Base-by-base conservation (phyloP, 2,888 invertebrate genomes). In the Plemyria rubiginata region DNA sequence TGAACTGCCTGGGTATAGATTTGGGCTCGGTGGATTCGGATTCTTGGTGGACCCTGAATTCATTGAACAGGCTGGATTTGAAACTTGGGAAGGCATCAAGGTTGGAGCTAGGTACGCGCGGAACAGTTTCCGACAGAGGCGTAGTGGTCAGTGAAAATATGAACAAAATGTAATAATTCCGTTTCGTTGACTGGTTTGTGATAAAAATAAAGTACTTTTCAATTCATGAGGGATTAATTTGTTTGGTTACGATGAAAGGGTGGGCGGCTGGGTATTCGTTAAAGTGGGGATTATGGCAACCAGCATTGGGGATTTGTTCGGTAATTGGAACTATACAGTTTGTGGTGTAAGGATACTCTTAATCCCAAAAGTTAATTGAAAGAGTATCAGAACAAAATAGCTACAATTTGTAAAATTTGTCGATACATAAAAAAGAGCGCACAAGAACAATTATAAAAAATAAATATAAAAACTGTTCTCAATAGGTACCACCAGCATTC, bases 1-100 rank as follows among this genome's bases (percentile, higher is more conserved):
- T 74, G 96, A 96, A 80, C 76, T 96, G 63, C 95, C 95, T 0
- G 83, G 93, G 90, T 57, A 63, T n/a, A 66, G 70, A 36, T 58
- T 43, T 59, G 65, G 41, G 0, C 8, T 64, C 91, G 88, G 50
- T 73, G 81, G 4, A 75, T 70, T 9, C 6, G 94, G 94, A 16
- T 95, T 95, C 77, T 80, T 94, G 70, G 93, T 94, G 0, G 90
- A 93, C 5, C 85, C 94, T 4, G 80, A 78, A 0, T 90, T 94
- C 63, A 95, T 96, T 70, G 74, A 85, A 54, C 90, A 93, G 50
- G 93, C 94, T 49, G 95, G 94, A 4, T 74, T 73, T 5, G 95
- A 95, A 77, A 94, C 94, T 32, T 95, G 94, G 93, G 88, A 93
- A 74, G 94, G 93, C 0, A 85, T 94, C 38, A 93, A 93, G 71